Evolutionary conservation across 2,113 vertebrate genomes (phyloP).

Genomic region (Empidonax alnorum): DNA sequence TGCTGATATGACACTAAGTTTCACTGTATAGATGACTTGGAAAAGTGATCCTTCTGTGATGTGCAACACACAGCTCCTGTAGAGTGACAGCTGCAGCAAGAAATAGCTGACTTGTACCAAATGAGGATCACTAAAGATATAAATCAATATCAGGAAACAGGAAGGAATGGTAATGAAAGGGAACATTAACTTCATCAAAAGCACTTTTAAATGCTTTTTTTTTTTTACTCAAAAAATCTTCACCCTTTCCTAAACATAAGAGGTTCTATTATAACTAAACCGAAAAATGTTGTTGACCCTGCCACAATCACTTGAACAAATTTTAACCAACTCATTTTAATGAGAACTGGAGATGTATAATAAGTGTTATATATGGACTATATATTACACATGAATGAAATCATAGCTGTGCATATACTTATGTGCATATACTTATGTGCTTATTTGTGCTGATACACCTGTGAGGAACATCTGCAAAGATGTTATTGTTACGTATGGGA

Average conservation of each 20-base stretch:
- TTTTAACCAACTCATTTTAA: background rate
- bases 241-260: background rate
- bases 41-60: background rate
- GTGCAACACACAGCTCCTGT: background rate
- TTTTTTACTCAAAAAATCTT: background rate
- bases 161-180: slow-evolving; percentile 9
- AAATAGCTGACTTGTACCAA: background rate
- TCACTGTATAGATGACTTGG: background rate
- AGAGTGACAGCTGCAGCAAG: background rate
- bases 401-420: background rate
- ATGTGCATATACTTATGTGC: too few relatives aligned
- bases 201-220: background rate
- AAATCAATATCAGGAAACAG: slow-evolving; percentile 35
- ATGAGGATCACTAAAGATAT: background rate
- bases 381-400: background rate
- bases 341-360: background rate
- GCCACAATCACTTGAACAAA: background rate
- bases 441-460: background rate
- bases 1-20: background rate
- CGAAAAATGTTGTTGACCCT: background rate
- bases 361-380: background rate
- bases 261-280: background rate
- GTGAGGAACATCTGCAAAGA: background rate
- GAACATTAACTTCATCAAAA: background rate
- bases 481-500: background rate